Conservation (phyloP, 2,113 vertebrate genomes). For the Balaenoptera acutorostrata region DNA sequence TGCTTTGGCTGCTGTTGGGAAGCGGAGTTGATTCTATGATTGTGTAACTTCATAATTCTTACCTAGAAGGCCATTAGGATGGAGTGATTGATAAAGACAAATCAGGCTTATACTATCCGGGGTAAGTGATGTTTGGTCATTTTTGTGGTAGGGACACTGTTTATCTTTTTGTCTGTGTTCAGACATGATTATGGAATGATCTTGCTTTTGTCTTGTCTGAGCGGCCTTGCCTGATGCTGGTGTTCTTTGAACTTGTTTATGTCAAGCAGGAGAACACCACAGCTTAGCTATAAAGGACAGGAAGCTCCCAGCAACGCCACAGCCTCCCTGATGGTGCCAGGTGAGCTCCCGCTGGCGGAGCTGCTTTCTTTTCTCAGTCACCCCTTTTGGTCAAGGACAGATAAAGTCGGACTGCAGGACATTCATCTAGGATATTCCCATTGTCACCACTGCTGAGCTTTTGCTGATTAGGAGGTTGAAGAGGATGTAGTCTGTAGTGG, state of each 20-base stretch:
- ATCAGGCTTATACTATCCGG: background rate
- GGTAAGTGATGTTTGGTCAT: background rate
- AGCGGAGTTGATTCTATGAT: background rate
- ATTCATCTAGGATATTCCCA: background rate
- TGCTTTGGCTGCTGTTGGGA: background rate
- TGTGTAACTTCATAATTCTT: background rate
- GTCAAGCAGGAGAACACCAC: background rate
- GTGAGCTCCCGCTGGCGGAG: rapidly evolving
- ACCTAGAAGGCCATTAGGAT: background rate
- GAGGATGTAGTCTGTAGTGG: background rate
- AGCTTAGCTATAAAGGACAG: background rate
- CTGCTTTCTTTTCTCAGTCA: background rate
- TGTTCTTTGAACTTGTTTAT: background rate
- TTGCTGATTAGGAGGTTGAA: background rate
- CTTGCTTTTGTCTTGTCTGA: background rate
- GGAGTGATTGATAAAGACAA: background rate
- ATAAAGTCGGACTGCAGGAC: background rate
- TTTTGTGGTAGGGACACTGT: background rate
- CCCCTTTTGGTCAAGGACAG: background rate
- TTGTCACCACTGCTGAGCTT: background rate
- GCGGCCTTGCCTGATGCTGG: background rate
- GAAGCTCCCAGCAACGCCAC: background rate
- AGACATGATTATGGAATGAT: background rate
- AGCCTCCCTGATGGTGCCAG: background rate
- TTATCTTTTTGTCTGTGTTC: background rate